These are phyloP conservation scores for Drosophila vallismaia DNA, from an alignment of 2,888 invertebrate genomes.

Conservation along the genomic window DNA sequence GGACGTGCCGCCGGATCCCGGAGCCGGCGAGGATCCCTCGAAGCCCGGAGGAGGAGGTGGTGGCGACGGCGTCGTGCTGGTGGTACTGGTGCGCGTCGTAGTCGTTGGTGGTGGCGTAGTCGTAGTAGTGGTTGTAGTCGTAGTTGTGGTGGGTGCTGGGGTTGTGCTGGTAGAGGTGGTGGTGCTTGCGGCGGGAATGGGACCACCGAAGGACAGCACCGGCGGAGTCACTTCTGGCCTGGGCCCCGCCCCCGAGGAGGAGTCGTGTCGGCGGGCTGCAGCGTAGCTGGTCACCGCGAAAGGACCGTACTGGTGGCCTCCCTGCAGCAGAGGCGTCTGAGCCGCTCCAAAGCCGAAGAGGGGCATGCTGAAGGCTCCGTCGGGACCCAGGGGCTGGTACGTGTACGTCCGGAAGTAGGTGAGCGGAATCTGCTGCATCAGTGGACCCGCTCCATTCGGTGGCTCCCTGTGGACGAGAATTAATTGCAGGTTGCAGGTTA, in stretches of 20 bases:
- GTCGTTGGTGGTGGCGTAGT: slow-evolving; percentile 34
- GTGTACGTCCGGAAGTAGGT: slow-evolving; percentile 83
- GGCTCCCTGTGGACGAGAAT: slow-evolving; percentile 57
- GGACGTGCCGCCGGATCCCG: slow-evolving; percentile 16
- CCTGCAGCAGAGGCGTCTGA: slow-evolving; percentile 66
- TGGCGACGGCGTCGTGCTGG: slow-evolving; percentile 37
- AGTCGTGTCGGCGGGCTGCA: slow-evolving; percentile 58
- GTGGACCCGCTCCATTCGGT: slow-evolving; percentile 48
- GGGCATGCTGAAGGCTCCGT: slow-evolving; percentile 72
- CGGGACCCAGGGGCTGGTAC: slow-evolving; percentile 78
- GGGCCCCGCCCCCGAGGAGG: background rate
- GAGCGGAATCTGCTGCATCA: slow-evolving; percentile 81
- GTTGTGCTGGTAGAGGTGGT: slow-evolving; percentile 41
- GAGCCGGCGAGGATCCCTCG: slow-evolving; percentile 18
- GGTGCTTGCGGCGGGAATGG: slow-evolving; percentile 5
- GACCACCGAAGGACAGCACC: background rate
- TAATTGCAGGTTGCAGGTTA: background rate
- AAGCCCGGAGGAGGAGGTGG: slow-evolving; percentile 23
- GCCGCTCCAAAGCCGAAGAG: slow-evolving; percentile 72
- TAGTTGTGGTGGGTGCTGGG: slow-evolving; percentile 51
- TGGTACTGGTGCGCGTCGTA: slow-evolving; percentile 30
- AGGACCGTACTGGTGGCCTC: slow-evolving; percentile 60
- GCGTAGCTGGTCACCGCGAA: slow-evolving; percentile 66
- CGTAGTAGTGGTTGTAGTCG: slow-evolving; percentile 49
- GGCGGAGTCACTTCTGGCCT: slow-evolving; percentile 63